Percentiles rank a stretch among this genome's conserved stretches.
Evolutionary conservation across 2,888 invertebrate genomes (phyloP).

Genomic region (Chrysomela aeneicollis): DNA sequence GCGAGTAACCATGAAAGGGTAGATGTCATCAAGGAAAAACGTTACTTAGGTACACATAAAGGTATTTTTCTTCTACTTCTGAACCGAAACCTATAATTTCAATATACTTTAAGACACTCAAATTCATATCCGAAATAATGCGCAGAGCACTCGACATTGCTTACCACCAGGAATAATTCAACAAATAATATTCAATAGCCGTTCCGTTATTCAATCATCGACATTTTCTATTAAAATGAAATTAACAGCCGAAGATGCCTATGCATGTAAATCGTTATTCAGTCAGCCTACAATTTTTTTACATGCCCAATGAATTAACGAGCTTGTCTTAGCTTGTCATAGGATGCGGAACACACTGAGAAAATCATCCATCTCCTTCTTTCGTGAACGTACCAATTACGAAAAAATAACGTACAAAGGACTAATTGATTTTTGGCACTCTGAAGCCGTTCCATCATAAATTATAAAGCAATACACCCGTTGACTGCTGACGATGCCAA

Average conservation of each 20-base stretch:
- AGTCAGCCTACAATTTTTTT: constrained; percentile 18
- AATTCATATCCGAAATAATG: no score
- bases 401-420: constrained; percentile 26
- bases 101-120: no score
- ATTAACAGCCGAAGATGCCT: neutral
- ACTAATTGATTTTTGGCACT: constrained; percentile 37
- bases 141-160: no score
- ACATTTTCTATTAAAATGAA: neutral
- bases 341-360: constrained; percentile 8
- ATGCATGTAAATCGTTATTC: constrained; percentile 5
- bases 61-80: no score
- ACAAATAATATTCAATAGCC: neutral
- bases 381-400: constrained; percentile 16
- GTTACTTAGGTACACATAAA: no score
- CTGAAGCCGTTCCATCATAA: constrained; percentile 42
- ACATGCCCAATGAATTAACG: neutral
- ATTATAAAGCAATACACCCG: constrained; percentile 49
- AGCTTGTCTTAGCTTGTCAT: constrained; percentile 2
- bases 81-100: no score
- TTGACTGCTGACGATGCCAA: constrained; percentile 44
- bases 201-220: neutral
- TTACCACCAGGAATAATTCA: neutral
- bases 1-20: no score
- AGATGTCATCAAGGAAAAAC: no score
- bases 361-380: constrained; percentile 9